phyloP scores from a whole-genome alignment of 2,888 invertebrate genomes.

The Ceratothoa steindachneri region DNA sequence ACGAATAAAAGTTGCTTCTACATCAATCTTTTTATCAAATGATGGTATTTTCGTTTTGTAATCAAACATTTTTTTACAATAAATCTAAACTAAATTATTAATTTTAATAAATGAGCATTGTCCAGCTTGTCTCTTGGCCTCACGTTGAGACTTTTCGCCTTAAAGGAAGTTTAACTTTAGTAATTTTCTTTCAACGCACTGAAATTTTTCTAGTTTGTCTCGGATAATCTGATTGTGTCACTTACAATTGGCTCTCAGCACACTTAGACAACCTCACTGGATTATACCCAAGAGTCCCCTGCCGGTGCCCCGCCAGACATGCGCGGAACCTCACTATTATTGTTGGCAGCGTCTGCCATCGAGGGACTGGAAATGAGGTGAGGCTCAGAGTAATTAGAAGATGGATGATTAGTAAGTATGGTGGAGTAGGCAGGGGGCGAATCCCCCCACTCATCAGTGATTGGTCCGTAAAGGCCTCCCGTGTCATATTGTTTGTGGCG shows the following conservation, averaged over 20 bases:
- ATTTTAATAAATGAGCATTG: conserved; percentile 5
- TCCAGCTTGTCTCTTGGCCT: neutral
- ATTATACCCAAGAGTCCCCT: conserved; percentile 59
- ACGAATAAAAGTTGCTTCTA: neutral
- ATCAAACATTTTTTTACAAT: conserved; percentile 11
- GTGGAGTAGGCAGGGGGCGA: conserved; percentile 28
- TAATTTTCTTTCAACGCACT: neutral
- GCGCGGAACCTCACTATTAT: conserved; percentile 17
- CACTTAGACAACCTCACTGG: too few relatives aligned
- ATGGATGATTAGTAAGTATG: conserved; percentile 21
- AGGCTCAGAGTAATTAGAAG: conserved; percentile 25
- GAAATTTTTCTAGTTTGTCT: neutral
- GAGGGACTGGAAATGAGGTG: conserved; percentile 10
- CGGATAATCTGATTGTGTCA: too few relatives aligned
- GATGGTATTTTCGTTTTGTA: neutral
- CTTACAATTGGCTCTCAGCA: too few relatives aligned
- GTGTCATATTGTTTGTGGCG: conserved; percentile 54
- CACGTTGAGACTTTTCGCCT: neutral
- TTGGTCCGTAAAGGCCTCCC: conserved; percentile 32
- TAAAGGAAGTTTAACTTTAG: neutral
- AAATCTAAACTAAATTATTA: neutral
- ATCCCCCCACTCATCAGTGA: conserved; percentile 33
- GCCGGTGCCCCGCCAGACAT: conserved; percentile 49
- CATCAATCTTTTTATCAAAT: neutral
- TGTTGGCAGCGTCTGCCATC: conserved; percentile 44